Conservation (phyloP, 64 coral and sea anemone genomes). For the Montipora foliosa region DNA sequence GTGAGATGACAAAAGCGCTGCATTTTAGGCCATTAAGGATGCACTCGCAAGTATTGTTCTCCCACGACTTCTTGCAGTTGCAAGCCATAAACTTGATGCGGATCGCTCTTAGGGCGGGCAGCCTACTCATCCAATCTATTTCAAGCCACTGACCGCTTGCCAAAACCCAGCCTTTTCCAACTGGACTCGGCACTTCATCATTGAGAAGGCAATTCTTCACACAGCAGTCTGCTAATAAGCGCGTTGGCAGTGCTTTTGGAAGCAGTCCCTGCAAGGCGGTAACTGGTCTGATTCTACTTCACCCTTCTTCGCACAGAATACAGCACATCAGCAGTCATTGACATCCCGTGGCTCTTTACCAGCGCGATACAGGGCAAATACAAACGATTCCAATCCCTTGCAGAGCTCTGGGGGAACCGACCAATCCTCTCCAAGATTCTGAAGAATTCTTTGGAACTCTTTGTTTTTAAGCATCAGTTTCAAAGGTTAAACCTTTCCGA, state of each 20-base stretch:
- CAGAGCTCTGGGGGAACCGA: not conserved
- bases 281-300: slow-evolving; percentile 37
- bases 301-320: slow-evolving; percentile 37
- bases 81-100: too few species aligned
- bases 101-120: too few species aligned
- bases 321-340: not conserved
- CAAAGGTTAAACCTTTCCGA: slow-evolving; percentile 24
- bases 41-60: too few species aligned
- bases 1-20: too few species aligned
- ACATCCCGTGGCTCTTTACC: not conserved
- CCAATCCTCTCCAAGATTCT: not conserved
- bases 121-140: too few species aligned
- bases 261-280: not conserved
- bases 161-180: not conserved
- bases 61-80: too few species aligned
- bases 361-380: slow-evolving; percentile 1
- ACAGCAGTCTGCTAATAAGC: slow-evolving; percentile 27
- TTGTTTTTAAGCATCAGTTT: not conserved
- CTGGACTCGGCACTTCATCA: not conserved
- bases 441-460: not conserved
- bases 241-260: slow-evolving; percentile 2
- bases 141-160: too few species aligned
- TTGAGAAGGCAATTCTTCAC: slow-evolving; percentile 2
- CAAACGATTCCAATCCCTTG: not conserved
- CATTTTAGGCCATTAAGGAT: too few species aligned